Conservation (phyloP, 2,888 invertebrate genomes). For the Strigamia crassipes region DNA sequence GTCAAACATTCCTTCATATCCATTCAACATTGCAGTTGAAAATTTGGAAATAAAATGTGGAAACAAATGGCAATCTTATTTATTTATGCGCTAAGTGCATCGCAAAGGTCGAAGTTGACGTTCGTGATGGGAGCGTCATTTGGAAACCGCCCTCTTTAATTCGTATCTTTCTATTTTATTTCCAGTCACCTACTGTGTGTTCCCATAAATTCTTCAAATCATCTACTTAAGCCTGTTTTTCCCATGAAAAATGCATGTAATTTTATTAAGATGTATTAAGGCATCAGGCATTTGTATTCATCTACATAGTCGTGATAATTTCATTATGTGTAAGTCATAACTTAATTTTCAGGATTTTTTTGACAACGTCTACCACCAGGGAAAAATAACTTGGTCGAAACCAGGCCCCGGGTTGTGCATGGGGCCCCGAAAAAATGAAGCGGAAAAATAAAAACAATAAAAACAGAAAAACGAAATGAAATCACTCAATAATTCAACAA, state of each 20-base stretch:
- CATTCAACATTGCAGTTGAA: background rate
- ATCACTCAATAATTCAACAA: too few relatives aligned
- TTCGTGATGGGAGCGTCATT: background rate
- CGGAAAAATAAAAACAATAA: too few relatives aligned
- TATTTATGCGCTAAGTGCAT: background rate
- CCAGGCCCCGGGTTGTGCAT: too few relatives aligned
- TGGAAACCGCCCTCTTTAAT: background rate
- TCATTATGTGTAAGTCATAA: too few relatives aligned
- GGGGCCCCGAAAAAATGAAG: too few relatives aligned
- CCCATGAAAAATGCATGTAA: background rate
- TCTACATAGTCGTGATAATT: background rate
- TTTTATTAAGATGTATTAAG: conserved; percentile 4
- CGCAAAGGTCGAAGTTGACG: background rate
- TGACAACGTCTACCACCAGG: too few relatives aligned
- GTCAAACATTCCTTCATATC: background rate
- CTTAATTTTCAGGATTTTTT: too few relatives aligned
- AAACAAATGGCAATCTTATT: background rate
- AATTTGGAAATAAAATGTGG: background rate
- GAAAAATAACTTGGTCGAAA: too few relatives aligned
- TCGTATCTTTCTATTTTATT: background rate
- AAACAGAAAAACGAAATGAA: too few relatives aligned
- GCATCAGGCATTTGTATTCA: background rate
- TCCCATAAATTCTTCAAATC: background rate
- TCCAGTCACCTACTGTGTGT: background rate
- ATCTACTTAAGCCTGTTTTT: background rate